Evolutionary conservation across 92 coral and sea anemone genomes (phyloP).

Genomic region (Pocillopora meandrina): DNA sequence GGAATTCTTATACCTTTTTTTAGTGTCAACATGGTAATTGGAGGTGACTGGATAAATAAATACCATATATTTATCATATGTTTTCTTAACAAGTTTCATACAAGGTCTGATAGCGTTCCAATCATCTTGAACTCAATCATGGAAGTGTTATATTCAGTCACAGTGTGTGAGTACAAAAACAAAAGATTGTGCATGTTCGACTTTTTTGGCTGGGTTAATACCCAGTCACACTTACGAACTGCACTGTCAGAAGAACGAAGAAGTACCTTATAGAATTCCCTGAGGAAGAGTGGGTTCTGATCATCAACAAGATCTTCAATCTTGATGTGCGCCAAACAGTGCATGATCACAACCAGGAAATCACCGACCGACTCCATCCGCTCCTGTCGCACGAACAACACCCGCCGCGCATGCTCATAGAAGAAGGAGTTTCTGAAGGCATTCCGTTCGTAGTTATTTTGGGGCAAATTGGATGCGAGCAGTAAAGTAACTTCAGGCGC

Average conservation of each 20-base stretch:
- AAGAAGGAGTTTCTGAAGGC: slow-evolving; percentile 98
- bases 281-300: slow-evolving; percentile 89
- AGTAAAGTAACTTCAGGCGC: slow-evolving; percentile 96
- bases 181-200: not conserved
- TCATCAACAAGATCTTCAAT: slow-evolving; percentile 85
- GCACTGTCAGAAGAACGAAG: not conserved
- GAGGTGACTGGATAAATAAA: too few relatives aligned
- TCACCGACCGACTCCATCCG: slow-evolving; percentile 98
- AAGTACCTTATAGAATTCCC: slow-evolving; percentile 95
- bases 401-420: slow-evolving; percentile 97
- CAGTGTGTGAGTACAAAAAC: too few relatives aligned
- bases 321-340: slow-evolving; percentile 92
- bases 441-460: slow-evolving; percentile 87
- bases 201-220: not conserved
- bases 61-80: too few relatives aligned
- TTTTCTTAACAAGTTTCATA: too few relatives aligned
- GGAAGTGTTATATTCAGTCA: too few relatives aligned
- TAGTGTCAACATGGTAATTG: too few relatives aligned
- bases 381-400: slow-evolving; percentile 93
- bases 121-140: too few relatives aligned
- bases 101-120: too few relatives aligned
- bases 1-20: too few relatives aligned
- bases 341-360: slow-evolving; percentile 95
- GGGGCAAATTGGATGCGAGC: slow-evolving; percentile 94
- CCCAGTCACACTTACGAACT: not conserved